These are phyloP conservation scores for Erannis defoliaria DNA, from an alignment of 2,888 invertebrate species.

Conservation along the genomic window DNA sequence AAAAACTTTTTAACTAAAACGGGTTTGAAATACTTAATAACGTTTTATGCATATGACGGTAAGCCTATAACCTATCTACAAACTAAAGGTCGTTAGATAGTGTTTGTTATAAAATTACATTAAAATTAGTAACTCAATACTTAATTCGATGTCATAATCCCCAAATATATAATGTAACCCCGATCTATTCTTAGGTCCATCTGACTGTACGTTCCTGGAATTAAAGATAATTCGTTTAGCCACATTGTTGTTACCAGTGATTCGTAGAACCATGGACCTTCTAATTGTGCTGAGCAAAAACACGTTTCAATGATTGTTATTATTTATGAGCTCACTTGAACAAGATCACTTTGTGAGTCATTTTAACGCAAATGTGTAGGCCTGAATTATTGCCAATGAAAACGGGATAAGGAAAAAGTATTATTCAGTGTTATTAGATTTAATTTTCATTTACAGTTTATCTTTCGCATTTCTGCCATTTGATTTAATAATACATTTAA, in stretches of 20 bases:
- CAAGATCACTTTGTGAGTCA: constrained; percentile 74
- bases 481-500: too few species aligned
- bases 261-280: constrained; percentile 60
- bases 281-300: constrained; percentile 78
- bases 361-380: constrained; percentile 31
- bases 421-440: background rate
- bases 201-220: constrained; percentile 55
- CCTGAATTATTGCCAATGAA: constrained; percentile 21
- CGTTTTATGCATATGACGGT: too few species aligned
- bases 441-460: background rate
- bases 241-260: constrained; percentile 53
- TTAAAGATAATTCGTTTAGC: constrained; percentile 54
- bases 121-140: too few species aligned
- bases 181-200: constrained; percentile 53
- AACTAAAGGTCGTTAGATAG: too few species aligned
- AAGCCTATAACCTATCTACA: too few species aligned
- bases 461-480: background rate
- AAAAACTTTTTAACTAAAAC: too few species aligned
- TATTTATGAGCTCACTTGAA: constrained; percentile 66
- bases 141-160: constrained; percentile 25
- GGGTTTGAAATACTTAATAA: too few species aligned
- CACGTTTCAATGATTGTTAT: constrained; percentile 71
- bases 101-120: too few species aligned
- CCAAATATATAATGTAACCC: constrained; percentile 22
- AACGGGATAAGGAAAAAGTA: constrained; percentile 27